Base-by-base conservation (phyloP, 2,888 invertebrate species). In the Drosophila villosipedis region DNA sequence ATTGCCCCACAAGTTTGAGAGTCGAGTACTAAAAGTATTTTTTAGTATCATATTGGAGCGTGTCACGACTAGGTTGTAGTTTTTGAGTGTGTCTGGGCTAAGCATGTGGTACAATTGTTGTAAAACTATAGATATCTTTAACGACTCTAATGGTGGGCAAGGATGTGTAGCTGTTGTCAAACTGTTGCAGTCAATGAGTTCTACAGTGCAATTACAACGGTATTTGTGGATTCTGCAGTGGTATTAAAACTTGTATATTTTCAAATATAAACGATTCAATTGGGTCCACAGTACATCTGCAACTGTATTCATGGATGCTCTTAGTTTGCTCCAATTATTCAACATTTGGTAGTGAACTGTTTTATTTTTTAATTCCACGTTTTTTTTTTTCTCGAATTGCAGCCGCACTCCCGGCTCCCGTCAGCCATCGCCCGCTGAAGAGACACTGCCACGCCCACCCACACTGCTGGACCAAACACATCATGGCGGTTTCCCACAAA, bases 321-420 rank as follows among this genome's bases (percentile, higher is more conserved):
- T 28, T 14, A 5, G 9, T 0, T 9, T 16, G n/a, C 1, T 35
- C 4, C 37, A 67, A 47, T 37, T 7, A 41, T 2, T 47, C n/a
- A 4, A 1, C 14, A 2, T 10, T 4, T 16, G 19, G 2, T 1
- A 52, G 10, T n/a, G n/a, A n/a, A n/a, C n/a, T n/a, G n/a, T n/a
- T n/a, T n/a, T n/a, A n/a, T n/a, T n/a, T 35, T 14, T 43, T 37
- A 19, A 39, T 16, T 57, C 4, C 2, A 25, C 22, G 50, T 10
- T 50, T 62, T 62, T 57, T 60, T 0, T 0, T 10, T 12, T 30
- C 28, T 43, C n/a, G 2, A 4, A 10, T 39, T 69, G 5, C 49
- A 97, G 97, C 93, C 97, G 97, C 89, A 97, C 97, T 80, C 97
- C 97, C 49, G 97, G 97, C 63, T 98, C 98, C 91, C 96, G 98